Percentiles rank a stretch among this genome's conserved stretches.
Evolutionary conservation across 2,797 vertebrate genomes (phyloP).

Genomic region (Limnodromus scolopaceus): DNA sequence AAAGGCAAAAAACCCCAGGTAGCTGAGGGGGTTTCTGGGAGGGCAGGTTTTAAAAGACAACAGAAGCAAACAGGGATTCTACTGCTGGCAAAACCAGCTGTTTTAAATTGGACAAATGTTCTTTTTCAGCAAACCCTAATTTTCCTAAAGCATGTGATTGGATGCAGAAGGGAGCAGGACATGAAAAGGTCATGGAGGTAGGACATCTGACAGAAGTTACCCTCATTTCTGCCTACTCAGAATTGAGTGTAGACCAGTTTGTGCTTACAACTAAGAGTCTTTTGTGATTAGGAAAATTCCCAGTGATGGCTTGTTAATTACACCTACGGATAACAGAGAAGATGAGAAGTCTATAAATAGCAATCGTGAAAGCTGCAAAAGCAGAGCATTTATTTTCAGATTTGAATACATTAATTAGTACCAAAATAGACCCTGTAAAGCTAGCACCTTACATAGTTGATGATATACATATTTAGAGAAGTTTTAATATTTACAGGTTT

Average conservation of each 20-base stretch:
- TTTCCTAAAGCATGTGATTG: neutral
- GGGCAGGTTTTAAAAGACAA: neutral
- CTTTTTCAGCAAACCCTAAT: neutral
- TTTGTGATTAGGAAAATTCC: slow-evolving; percentile 55
- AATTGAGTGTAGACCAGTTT: neutral
- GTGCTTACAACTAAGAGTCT: slow-evolving; percentile 16
- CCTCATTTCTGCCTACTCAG: neutral
- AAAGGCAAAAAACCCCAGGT: neutral
- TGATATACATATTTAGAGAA: neutral
- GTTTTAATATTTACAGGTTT: neutral
- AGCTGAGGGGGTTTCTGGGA: neutral
- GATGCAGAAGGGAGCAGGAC: neutral
- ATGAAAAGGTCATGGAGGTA: neutral
- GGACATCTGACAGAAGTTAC: neutral
- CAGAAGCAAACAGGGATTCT: neutral
- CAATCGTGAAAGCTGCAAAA: neutral
- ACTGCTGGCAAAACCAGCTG: neutral
- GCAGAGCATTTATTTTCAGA: slow-evolving; percentile 30
- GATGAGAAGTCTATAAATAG: slow-evolving; percentile 25
- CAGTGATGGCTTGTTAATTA: slow-evolving; percentile 48
- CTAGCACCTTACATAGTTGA: neutral
- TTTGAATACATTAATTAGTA: slow-evolving; percentile 31
- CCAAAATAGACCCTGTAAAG: neutral
- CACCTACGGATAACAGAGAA: neutral
- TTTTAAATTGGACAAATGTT: neutral